Conservation (phyloP, 2,113 vertebrate genomes). For the Cheirogaleus medius region DNA sequence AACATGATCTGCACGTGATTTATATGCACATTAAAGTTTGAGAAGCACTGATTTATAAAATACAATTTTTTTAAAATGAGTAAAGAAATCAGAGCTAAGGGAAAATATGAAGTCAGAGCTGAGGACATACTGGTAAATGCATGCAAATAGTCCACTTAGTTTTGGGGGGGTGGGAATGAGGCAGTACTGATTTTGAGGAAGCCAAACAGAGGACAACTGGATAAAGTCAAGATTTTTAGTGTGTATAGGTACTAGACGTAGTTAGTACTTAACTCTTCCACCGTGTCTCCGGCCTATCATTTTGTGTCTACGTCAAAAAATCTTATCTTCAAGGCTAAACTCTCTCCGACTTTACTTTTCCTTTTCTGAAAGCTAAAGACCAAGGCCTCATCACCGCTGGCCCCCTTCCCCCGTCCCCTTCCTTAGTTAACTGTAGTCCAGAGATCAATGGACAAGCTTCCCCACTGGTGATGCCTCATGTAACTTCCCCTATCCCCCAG, state of each 20-base stretch:
- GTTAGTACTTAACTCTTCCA: not conserved
- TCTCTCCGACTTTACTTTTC: not conserved
- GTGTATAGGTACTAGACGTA: not conserved
- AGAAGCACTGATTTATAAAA: slow-evolving; percentile 24
- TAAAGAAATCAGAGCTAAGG: not conserved
- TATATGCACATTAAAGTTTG: slow-evolving; percentile 14
- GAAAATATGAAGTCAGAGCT: slow-evolving; percentile 1
- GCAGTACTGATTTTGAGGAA: slow-evolving; percentile 5
- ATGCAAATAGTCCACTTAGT: slow-evolving; percentile 5
- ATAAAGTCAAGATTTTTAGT: not conserved
- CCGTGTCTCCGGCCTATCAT: not conserved
- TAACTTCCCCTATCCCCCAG: not conserved
- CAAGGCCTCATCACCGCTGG: not conserved
- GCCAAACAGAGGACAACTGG: not conserved
- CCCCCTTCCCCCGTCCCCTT: not conserved
- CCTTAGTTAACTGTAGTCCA: not conserved
- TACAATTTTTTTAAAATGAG: not conserved
- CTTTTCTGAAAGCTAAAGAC: not conserved
- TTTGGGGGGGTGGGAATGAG: not conserved
- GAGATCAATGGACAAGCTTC: not conserved
- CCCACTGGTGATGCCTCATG: not conserved
- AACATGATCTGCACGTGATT: not conserved
- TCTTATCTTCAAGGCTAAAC: not conserved
- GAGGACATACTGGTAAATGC: not conserved
- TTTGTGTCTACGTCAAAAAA: not conserved